Evolutionary conservation across 2,113 vertebrate genomes (phyloP), one percentile per base, ranked within the genome.

Genomic region (Otolemur garnettii): DNA sequence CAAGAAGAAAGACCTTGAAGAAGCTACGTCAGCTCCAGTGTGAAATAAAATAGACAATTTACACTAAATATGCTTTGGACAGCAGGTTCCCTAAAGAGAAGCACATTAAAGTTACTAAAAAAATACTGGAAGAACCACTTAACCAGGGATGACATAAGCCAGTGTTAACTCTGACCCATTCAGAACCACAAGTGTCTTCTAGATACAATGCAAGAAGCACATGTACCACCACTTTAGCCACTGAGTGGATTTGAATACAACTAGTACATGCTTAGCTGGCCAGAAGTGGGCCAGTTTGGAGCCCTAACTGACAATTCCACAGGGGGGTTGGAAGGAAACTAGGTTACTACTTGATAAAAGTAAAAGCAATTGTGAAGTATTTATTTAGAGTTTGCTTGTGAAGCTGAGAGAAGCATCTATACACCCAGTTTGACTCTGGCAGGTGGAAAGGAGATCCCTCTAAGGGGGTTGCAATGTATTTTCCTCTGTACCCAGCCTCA

Each of bases 361-460:
- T 69, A 94, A 87, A 94, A 88, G 89, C 75, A 66, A 90, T 75
- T 74, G 19, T 30, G 81, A 50, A 62, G 45, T 71, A 24, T 55
- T 94, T 94, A 62, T 74, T 95, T 66, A 69, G 84, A 75, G 45
- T 72, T 96, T 91, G 59, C 89, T 57, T 87, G 42, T 35, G 60
- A 95, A 78, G 75, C 10, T 28, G 62, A 84, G 1, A 1, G 13
- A 95, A 85, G 50, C n/a, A 82, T 85, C 57, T 83, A 14, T 93
- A 90, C 30, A 87, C 21, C 19, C 84, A 42, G 21, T 30, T 4
- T 92, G 95, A 89, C 57, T 64, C 88, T 33, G 42, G 35, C 92
- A 45, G 88, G 64, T 53, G 66, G 66, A n/a, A 87, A 84, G 55
- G 88, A 92, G 78, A 90, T 19, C 85, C 22, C 45, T 55, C 2